Base-by-base conservation (phyloP, 2,797 vertebrate species). In the Rhinichthys osculus region DNA sequence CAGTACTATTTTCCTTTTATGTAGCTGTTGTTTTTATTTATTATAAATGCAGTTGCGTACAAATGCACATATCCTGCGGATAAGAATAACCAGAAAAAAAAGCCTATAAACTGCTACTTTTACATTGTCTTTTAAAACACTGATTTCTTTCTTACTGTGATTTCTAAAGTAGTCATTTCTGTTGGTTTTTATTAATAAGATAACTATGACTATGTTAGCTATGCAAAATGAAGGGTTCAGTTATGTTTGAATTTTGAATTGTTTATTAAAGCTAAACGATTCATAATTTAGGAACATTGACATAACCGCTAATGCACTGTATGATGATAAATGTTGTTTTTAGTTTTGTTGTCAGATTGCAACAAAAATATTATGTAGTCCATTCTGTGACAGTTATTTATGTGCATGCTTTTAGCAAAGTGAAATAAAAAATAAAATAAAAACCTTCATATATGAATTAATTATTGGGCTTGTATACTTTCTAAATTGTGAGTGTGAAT, bases 331-430 rank as follows among this genome's bases (percentile, higher is more conserved):
- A 44, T 35, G 19, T 9, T 16, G 4, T 21, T 27, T 27, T 59
- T 21, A 17, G 30, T 57, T 82, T 82, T 82, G 40, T 74, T 83
- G 70, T 66, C 52, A 11, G 19, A 50, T 83, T 64, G 30, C 71
- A 50, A 38, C 40, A 74, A 76, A 72, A 50, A 52, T 67, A 52
- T 83, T 52, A 16, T 64, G 82, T 83, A 50, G 57, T 83, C 38
- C 54, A 73, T 73, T 62, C 42, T 52, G 71, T 76, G 44, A 83
- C 59, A 40, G 23, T 38, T 50, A 64, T 38, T n/a, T 76, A 13
- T 83, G 6, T 30, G 16, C 66, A 52, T 66, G 71, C 59, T 83
- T 76, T 83, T 50, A 52, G 8, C 14, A 66, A 76, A 76, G 27
- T 52, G 1, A 27, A 74, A 54, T 17, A 82, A 47, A 77, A 27